Conservation (phyloP, 2,113 vertebrate genomes). For the Maccullochella peelii region DNA sequence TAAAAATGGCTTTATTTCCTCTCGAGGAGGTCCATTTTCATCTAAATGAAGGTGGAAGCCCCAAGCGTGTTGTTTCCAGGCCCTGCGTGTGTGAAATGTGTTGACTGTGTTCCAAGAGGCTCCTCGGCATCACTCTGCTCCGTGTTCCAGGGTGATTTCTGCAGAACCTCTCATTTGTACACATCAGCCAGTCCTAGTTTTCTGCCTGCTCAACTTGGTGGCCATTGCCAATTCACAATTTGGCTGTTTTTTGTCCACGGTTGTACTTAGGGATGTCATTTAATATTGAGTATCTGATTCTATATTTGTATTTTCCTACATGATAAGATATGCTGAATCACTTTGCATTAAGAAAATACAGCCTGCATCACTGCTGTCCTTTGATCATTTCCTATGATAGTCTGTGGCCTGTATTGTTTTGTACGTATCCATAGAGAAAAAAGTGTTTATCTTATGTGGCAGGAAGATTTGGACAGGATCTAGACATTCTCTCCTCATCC, state of each 20-base stretch:
- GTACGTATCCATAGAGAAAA: background rate
- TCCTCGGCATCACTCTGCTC: slow-evolving; percentile 50
- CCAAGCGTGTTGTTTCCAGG: slow-evolving; percentile 75
- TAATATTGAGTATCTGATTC: background rate
- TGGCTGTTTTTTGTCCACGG: slow-evolving; percentile 11
- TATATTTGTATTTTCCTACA: background rate
- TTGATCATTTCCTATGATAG: background rate
- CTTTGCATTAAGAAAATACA: slow-evolving; percentile 21
- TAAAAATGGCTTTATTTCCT: slow-evolving; percentile 84
- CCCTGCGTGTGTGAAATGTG: slow-evolving; percentile 73
- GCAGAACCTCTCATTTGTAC: slow-evolving; percentile 58
- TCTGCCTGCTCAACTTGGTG: slow-evolving; percentile 36
- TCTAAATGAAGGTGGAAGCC: slow-evolving; percentile 80
- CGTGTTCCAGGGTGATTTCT: slow-evolving; percentile 61
- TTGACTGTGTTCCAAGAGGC: slow-evolving; percentile 72
- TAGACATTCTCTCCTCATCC: background rate
- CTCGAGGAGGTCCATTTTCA: slow-evolving; percentile 81
- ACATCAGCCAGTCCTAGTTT: slow-evolving; percentile 51
- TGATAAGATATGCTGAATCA: background rate
- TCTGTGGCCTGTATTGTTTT: background rate
- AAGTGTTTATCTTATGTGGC: background rate
- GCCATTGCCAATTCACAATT: slow-evolving; percentile 10
- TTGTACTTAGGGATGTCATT: background rate
- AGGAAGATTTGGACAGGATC: background rate
- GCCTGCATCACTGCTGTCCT: background rate